These are phyloP conservation scores for Lasioglossum lativentre DNA, from an alignment of 2,888 invertebrate genomes.

Conservation along the genomic window DNA sequence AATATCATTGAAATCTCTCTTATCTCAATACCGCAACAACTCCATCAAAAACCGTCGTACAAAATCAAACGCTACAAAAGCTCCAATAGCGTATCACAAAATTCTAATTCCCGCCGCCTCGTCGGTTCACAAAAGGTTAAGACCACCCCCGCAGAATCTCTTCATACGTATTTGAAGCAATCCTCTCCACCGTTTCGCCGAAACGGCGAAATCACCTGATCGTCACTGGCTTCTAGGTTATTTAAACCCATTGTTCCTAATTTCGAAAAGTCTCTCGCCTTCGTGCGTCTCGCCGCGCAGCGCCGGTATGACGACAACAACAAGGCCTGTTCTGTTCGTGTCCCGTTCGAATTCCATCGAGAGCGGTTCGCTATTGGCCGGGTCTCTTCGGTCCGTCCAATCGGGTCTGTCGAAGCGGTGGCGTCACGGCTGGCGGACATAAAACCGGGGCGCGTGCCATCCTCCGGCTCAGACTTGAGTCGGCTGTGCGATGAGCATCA, in stretches of 20 bases:
- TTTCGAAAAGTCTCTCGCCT: conserved; percentile 48
- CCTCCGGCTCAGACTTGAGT: conserved; percentile 78
- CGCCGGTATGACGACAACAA: conserved; percentile 56
- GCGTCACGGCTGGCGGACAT: conserved; percentile 77
- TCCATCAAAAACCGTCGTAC: neutral
- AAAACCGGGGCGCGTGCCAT: conserved; percentile 74
- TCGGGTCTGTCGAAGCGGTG: conserved; percentile 69
- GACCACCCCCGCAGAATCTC: neutral
- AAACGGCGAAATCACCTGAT: conserved; percentile 4
- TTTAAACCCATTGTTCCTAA: conserved; percentile 68
- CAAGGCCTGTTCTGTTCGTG: conserved; percentile 41
- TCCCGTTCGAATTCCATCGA: conserved; percentile 73
- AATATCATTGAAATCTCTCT: neutral
- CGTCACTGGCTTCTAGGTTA: conserved; percentile 38
- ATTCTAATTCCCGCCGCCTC: neutral
- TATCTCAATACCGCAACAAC: neutral
- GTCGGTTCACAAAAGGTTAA: neutral
- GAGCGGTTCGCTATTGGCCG: conserved; percentile 83
- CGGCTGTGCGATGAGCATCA: conserved; percentile 76
- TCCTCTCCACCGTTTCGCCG: neutral
- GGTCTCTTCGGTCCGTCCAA: conserved; percentile 69
- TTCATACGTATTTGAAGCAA: neutral
- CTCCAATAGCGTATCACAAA: neutral
- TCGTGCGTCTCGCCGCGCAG: conserved; percentile 58
- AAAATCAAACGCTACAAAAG: neutral